These are phyloP conservation scores for Notocelia uddmanniana DNA, from an alignment of 2,888 invertebrate genomes.

Conservation along the genomic window DNA sequence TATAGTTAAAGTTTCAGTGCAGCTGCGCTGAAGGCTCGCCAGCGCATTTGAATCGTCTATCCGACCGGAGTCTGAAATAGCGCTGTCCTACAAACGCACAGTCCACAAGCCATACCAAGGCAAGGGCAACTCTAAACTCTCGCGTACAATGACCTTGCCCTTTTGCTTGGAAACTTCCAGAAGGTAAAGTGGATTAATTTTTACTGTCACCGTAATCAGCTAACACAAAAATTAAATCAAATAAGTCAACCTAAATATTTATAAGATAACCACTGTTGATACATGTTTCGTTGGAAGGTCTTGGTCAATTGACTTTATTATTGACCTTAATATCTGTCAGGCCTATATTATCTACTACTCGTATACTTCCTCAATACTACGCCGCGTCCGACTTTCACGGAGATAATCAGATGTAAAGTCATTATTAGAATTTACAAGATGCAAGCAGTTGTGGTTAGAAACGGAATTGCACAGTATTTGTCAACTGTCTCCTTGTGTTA, in stretches of 20 bases:
- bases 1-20: not conserved
- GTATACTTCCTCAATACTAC: constrained; percentile 40
- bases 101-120: no score
- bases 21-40: not conserved
- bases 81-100: not conserved
- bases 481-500: constrained; percentile 26
- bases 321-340: not conserved
- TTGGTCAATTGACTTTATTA: not conserved
- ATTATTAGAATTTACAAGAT: constrained; percentile 36
- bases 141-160: constrained; percentile 91
- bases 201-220: constrained; percentile 2
- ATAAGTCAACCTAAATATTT: constrained; percentile 2
- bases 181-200: constrained; percentile 20
- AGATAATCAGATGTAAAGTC: constrained; percentile 37
- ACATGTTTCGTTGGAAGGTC: not conserved
- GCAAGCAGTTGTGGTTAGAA: constrained; percentile 38
- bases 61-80: not conserved
- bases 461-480: constrained; percentile 32
- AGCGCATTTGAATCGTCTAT: not conserved
- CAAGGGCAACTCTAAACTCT: constrained; percentile 90
- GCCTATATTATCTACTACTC: no score
- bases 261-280: not conserved
- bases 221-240: not conserved
- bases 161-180: constrained; percentile 81
- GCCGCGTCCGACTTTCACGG: constrained; percentile 42